phyloP scores from a whole-genome alignment of 2,797 vertebrate species.

The Mastacembelus armatus region DNA sequence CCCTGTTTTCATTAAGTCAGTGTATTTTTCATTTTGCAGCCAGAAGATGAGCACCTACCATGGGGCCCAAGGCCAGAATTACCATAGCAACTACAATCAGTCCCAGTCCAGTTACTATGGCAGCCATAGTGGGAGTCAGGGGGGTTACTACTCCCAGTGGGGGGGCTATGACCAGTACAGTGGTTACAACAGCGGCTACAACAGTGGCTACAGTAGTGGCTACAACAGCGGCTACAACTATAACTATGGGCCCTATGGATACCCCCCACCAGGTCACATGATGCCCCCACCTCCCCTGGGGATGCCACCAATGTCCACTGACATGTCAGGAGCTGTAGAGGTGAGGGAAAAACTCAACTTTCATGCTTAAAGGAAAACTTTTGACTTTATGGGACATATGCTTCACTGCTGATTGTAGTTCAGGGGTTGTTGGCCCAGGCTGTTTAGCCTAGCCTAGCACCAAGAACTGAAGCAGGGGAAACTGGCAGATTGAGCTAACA shows the following conservation, averaged over 20 bases:
- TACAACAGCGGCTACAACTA: slow-evolving; percentile 83
- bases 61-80: slow-evolving; percentile 81
- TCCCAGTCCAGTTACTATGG: slow-evolving; percentile 77
- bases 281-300: slow-evolving; percentile 85
- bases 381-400: not conserved
- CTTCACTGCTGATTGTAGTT: not conserved
- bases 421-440: too few species aligned
- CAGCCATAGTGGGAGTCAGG: slow-evolving; percentile 56
- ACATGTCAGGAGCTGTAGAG: slow-evolving; percentile 84
- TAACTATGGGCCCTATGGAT: slow-evolving; percentile 84
- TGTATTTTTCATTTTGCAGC: slow-evolving; percentile 61
- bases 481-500: too few species aligned
- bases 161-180: slow-evolving; percentile 89
- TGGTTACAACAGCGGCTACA: slow-evolving; percentile 80
- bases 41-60: slow-evolving; percentile 87
- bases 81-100: slow-evolving; percentile 83
- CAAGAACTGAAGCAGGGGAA: too few species aligned
- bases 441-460: too few species aligned
- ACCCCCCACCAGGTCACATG: slow-evolving; percentile 85
- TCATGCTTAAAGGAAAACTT: not conserved
- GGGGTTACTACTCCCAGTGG: slow-evolving; percentile 86
- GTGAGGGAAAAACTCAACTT: slow-evolving; percentile 63
- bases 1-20: not conserved
- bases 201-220: slow-evolving; percentile 64
- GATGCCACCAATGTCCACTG: slow-evolving; percentile 78